Evolutionary conservation across 2,888 invertebrate species (phyloP).

Genomic region (Liopterus haemorrhoidalis): DNA sequence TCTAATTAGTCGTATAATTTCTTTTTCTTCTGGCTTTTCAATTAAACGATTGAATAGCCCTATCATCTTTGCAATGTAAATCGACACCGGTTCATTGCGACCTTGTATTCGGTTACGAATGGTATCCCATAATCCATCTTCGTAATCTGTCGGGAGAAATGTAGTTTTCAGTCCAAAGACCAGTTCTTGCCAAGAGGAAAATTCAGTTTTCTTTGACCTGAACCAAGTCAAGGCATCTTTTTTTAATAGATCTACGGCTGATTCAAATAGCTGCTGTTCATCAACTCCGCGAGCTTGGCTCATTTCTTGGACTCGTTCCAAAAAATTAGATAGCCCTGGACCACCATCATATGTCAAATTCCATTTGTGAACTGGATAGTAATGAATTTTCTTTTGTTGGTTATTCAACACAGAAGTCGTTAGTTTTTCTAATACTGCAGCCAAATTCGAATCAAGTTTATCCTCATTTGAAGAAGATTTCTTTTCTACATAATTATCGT

Average conservation of each 20-base stretch:
- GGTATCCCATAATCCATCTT: constrained; percentile 25
- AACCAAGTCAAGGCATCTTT: constrained; percentile 31
- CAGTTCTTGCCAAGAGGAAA: constrained; percentile 22
- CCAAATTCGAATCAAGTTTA: too few relatives aligned
- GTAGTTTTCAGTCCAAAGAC: constrained; percentile 13
- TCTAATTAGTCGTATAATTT: constrained; percentile 21
- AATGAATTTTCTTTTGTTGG: too few relatives aligned
- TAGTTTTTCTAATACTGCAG: too few relatives aligned
- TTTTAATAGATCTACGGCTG: constrained; percentile 29
- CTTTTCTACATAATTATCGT: too few relatives aligned
- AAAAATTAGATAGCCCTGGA: constrained; percentile 20
- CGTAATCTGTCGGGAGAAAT: constrained; percentile 28
- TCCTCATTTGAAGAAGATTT: too few relatives aligned
- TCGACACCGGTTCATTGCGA: constrained; percentile 20
- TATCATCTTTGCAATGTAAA: constrained; percentile 27
- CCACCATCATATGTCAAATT: constrained; percentile 16
- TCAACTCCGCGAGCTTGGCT: constrained; percentile 22
- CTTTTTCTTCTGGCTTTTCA: constrained; percentile 14
- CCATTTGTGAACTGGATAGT: constrained; percentile 19
- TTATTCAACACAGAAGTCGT: too few relatives aligned
- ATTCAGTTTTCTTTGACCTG: constrained; percentile 18
- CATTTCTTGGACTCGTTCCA: constrained; percentile 31
- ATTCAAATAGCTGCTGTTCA: constrained; percentile 23
- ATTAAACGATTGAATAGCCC: constrained; percentile 22
- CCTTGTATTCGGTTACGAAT: constrained; percentile 25